Evolutionary conservation across 2,888 invertebrate species (phyloP).

Genomic region (Phalangium opilio): DNA sequence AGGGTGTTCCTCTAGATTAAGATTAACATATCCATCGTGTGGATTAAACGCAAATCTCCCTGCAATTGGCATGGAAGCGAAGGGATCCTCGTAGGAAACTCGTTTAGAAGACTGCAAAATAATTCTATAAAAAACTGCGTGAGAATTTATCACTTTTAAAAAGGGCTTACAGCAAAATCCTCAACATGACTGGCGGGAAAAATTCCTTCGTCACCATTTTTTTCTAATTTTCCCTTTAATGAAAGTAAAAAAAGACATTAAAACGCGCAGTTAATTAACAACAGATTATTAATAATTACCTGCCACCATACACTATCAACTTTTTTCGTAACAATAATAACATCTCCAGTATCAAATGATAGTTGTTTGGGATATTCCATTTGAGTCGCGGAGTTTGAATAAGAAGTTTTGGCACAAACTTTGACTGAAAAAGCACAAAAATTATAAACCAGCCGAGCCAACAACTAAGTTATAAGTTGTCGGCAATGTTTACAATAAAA

Average conservation of each 20-base stretch:
- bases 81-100: slow-evolving; percentile 18
- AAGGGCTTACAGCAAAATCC: slow-evolving; percentile 8
- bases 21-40: slow-evolving; percentile 4
- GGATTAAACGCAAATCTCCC: slow-evolving; percentile 8
- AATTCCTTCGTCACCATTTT: slow-evolving; percentile 25
- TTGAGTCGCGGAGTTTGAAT: slow-evolving; percentile 4
- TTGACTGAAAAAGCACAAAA: slow-evolving; percentile 8
- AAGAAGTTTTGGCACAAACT: slow-evolving; percentile 14
- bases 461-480: too few species aligned
- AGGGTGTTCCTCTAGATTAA: slow-evolving; percentile 21
- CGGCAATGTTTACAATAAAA: too few species aligned
- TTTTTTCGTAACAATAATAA: slow-evolving; percentile 27
- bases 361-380: slow-evolving; percentile 8
- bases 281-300: slow-evolving; percentile 22
- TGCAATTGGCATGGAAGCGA: too few species aligned
- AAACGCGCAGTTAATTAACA: too few species aligned
- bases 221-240: slow-evolving; percentile 22
- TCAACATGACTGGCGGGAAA: slow-evolving; percentile 27
- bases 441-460: too few species aligned
- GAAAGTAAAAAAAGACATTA: neutral
- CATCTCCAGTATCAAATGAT: slow-evolving; percentile 24
- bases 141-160: neutral
- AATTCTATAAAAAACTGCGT: neutral
- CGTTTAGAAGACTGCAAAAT: slow-evolving; percentile 10
- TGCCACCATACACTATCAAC: slow-evolving; percentile 29